These are phyloP conservation scores for Paramacrobiotus metropolitanus DNA, from an alignment of 1,140 invertebrate species.

Conservation along the genomic window DNA sequence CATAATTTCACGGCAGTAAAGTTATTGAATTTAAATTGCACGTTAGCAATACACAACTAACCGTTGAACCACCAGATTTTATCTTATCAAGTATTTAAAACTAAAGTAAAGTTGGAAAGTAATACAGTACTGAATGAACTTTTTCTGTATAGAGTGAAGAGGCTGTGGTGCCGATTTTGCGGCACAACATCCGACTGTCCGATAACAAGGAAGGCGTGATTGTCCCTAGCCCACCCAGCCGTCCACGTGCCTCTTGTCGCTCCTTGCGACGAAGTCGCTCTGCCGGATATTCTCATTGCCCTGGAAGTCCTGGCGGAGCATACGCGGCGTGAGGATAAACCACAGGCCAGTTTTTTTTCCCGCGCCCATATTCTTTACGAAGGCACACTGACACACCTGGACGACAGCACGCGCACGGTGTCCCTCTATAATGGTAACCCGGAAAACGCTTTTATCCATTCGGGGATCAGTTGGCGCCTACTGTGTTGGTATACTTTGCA, in stretches of 20 bases:
- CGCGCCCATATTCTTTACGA: not conserved
- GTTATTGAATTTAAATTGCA: no score
- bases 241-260: not conserved
- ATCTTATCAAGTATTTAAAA: no score
- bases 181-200: no score
- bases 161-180: not conserved
- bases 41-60: no score
- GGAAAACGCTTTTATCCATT: no score
- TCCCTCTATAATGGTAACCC: not conserved
- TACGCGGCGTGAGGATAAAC: not conserved
- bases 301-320: not conserved
- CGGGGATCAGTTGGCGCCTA: not conserved
- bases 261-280: not conserved
- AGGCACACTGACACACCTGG: not conserved
- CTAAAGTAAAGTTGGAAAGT: no score
- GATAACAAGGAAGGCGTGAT: no score
- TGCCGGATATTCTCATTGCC: not conserved
- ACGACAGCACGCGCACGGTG: not conserved
- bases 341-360: not conserved
- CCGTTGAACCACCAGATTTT: no score
- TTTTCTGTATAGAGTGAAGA: not conserved
- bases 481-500: not conserved
- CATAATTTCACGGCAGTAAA: no score
- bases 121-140: no score
- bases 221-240: not conserved